Base-by-base conservation (phyloP, 2,888 invertebrate species). In the Synanthedon tipuliformis region DNA sequence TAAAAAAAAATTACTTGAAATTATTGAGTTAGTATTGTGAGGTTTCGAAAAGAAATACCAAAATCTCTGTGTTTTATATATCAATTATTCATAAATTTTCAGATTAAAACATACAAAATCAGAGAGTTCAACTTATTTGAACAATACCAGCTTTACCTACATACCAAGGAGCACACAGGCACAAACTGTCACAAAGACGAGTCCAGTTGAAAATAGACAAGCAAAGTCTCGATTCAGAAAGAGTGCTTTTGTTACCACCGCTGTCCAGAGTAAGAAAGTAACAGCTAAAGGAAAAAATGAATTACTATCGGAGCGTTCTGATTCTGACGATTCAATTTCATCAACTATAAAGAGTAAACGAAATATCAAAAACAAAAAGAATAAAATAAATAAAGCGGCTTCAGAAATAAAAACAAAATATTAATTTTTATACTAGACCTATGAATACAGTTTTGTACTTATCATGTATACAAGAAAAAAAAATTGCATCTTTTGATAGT, bases 231-330 rank as follows among this genome's bases (percentile, higher is more conserved):
- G 88, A 57, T 92, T 92, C 63, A 89, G 89, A 63, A 90, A 90
- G 60, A 80, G 89, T 55, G 90, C 89, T 16, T 79, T 90, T 57
- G 89, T 92, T 0, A 89, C 90, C 34, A 89, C 90, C 11, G 90
- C 90, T 2, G 69, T 87, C 40, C 88, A 88, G 65, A 75, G 67
- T 34, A 85, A 80, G 57, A 88, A 85, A 63, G 60, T 64, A 52
- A 75, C 59, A 56, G 64, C 62, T 51, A 80, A 74, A 64, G 55
- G 58, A 52, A 64, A 65, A 41, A 71, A 57, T 56, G 58, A 61
- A 51, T 61, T 72, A 34, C 64, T 75, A 11, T 78, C 82, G 15
- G 88, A 87, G 48, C 78, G 78, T 57, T 82, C 75, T 12, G 89
- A 82, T 64, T 74, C 87, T 5, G 88, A 89, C 41, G 87, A 85